Evolutionary conservation across 2,113 vertebrate genomes (phyloP).

Genomic region (Myrmecophaga tridactyla): DNA sequence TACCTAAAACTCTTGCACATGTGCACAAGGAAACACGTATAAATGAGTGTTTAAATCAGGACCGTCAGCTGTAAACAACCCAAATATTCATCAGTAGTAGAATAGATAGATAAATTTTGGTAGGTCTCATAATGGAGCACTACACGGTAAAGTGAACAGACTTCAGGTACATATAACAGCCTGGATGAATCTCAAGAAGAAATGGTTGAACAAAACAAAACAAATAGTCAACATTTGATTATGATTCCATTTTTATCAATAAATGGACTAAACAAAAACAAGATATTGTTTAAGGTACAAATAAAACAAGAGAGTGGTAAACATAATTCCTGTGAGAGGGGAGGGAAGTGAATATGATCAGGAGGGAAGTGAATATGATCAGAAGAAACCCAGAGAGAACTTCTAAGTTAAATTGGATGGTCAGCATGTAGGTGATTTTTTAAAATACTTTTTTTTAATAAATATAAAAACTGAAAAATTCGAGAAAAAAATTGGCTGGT

Average conservation of each 20-base stretch:
- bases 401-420: background rate
- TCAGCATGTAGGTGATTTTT: background rate
- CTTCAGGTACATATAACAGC: background rate
- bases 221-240: background rate
- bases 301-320: background rate
- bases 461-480: background rate
- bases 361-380: background rate
- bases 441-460: background rate
- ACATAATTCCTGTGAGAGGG: conserved; percentile 12
- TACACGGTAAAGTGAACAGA: background rate
- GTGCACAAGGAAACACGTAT: background rate
- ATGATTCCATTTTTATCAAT: conserved; percentile 15
- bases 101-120: background rate
- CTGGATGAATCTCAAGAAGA: background rate
- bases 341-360: background rate
- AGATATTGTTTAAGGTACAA: conserved; percentile 7
- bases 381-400: conserved; percentile 6
- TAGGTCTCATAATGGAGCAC: background rate
- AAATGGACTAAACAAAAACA: conserved; percentile 3
- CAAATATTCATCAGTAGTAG: conserved; percentile 35
- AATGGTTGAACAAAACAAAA: background rate
- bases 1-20: background rate
- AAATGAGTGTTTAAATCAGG: background rate
- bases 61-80: conserved; percentile 23
- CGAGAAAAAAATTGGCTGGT: background rate